Evolutionary conservation across 53 echinoderm and acorn worm species (phyloP).

Genomic region (Luidia sarsii): DNA sequence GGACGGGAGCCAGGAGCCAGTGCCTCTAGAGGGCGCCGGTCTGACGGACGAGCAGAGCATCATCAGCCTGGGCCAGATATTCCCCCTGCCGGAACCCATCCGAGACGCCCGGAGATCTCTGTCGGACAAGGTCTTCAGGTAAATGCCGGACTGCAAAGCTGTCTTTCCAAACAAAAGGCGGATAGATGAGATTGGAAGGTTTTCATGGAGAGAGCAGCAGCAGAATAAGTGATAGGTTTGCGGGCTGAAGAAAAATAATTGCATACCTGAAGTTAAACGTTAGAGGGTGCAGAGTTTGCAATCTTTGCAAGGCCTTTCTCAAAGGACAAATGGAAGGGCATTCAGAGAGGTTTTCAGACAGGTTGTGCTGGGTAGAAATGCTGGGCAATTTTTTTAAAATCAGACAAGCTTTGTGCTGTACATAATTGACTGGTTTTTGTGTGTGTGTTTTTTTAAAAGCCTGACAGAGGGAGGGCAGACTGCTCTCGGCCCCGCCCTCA

Average conservation of each 20-base stretch:
- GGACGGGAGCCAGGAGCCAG: conserved; percentile 79
- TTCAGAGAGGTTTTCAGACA: background rate
- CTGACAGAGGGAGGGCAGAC: conserved; percentile 95
- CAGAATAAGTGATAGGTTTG: no score
- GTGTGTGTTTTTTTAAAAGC: conserved; percentile 58
- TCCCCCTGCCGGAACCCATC: conserved; percentile 78
- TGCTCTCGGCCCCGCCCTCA: conserved; percentile 93
- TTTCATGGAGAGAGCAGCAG: no score
- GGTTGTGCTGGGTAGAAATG: background rate
- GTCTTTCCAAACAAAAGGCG: no score
- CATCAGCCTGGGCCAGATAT: conserved; percentile 70
- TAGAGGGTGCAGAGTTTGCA: no score
- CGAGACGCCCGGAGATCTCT: conserved; percentile 75
- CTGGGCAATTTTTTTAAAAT: background rate
- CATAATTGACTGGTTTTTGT: background rate
- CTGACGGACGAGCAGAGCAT: conserved; percentile 86
- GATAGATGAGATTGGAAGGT: no score
- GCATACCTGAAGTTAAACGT: no score
- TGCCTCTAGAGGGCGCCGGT: conserved; percentile 89
- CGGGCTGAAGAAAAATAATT: no score
- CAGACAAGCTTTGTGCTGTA: background rate
- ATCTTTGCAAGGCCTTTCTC: no score
- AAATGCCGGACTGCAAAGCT: no score
- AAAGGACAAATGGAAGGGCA: no score
- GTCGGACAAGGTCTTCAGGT: conserved; percentile 93